phyloP scores from a whole-genome alignment of 2,797 vertebrate genomes.

The Chelmon rostratus region DNA sequence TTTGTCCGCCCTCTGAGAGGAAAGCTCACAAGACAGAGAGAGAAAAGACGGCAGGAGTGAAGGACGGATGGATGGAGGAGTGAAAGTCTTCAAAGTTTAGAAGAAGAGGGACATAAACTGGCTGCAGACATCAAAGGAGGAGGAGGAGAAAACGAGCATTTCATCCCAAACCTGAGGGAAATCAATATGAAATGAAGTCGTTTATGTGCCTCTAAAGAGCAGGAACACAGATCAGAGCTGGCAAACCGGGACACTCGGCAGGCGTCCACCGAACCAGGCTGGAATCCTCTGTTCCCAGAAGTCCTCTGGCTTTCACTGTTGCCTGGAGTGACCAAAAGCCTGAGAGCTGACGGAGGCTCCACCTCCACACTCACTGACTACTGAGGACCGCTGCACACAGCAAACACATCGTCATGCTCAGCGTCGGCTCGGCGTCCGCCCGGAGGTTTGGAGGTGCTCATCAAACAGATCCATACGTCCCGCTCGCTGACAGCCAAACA shows the following conservation, averaged over 20 bases:
- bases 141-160: conserved; percentile 4
- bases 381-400: conserved; percentile 27
- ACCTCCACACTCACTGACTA: conserved; percentile 13
- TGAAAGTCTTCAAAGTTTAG: conserved; percentile 13
- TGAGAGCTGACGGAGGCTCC: conserved; percentile 18
- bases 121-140: conserved; percentile 1
- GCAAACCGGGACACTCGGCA: neutral
- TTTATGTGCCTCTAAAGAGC: neutral
- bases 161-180: neutral
- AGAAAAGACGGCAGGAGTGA: neutral
- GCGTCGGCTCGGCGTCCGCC: too few relatives aligned
- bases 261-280: conserved; percentile 1
- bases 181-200: conserved; percentile 11
- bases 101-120: neutral
- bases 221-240: neutral
- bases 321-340: conserved; percentile 39
- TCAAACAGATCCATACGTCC: too few relatives aligned
- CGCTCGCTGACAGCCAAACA: too few relatives aligned
- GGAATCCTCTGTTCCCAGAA: conserved; percentile 23
- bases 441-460: too few relatives aligned
- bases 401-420: too few relatives aligned
- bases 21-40: neutral
- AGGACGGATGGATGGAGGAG: neutral
- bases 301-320: conserved; percentile 21
- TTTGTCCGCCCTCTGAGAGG: conserved; percentile 29